Evolutionary conservation across 1,140 invertebrate species (phyloP), one percentile per base, ranked within the genome.

Genomic region (Sycobia sp.): DNA sequence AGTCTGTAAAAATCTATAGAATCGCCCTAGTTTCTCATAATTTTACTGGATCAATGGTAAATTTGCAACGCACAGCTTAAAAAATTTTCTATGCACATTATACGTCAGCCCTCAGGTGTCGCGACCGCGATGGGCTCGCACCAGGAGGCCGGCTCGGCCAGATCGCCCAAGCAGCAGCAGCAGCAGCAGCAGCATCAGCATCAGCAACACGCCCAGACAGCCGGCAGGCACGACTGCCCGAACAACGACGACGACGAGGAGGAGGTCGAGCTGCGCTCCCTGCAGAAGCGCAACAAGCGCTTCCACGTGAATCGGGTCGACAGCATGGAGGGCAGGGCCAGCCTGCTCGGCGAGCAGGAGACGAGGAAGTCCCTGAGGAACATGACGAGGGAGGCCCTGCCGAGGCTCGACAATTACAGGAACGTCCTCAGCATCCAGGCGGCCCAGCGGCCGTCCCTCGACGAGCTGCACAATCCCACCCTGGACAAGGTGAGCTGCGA

Each of bases 371-470:
- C 78, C 3, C 67, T 81, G 46, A 91, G 93, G 55, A 90, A 94
- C 73, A 91, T 97, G 76, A 97, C 95, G 0, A 83, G 93, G 11
- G 95, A 98, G 82, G 94, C 94, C 2, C 75, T 97, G 43, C 95
- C 95, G 9, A 84, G 94, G 49, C 79, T 96, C 71, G 95, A 97
- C 76, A 95, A 97, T 83, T 98, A 98, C 81, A 87, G 95, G 60
- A 96, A 97, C 78, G 91, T 96, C 64, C 86, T 96, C 84, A 94
- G 92, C 18, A 90, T 96, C 43, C 93, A 94, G 71, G 92, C 92
- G 3, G 91, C 90, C 16, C 93, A 92, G 70, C 85, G 90, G 73
- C 95, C 95, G 4, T 96, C 95, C 3, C 82, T 98, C 14, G 94
- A 96, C 74, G 94, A 97, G 81, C 86, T 98, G 3, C 94, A 96